A percentile compares a stretch with the other conserved stretches of the same genome.
These are phyloP conservation scores for Bathynomus jamesi DNA, from an alignment of 1,140 invertebrate species.

Conservation along the genomic window DNA sequence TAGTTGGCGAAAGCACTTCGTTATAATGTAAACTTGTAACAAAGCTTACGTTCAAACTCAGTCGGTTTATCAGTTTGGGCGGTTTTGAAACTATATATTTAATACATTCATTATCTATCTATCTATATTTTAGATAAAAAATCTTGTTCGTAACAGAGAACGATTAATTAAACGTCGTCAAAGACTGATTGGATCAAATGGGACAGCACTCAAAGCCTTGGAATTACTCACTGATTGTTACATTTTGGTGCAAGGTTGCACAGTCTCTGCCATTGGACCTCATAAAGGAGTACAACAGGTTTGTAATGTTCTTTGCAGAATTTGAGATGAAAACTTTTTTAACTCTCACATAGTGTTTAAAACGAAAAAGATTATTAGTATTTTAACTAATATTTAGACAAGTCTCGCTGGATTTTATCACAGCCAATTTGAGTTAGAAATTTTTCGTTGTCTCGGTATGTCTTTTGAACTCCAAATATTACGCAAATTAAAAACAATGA, in stretches of 20 bases:
- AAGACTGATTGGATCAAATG: constrained; percentile 90
- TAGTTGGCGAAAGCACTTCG: too few relatives aligned
- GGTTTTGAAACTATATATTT: too few relatives aligned
- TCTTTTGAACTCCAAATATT: constrained; percentile 1
- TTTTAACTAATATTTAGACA: not conserved
- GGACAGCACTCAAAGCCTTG: constrained; percentile 93
- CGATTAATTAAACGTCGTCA: constrained; percentile 94
- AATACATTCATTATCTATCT: too few relatives aligned
- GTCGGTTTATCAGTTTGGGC: too few relatives aligned
- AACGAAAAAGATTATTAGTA: not conserved
- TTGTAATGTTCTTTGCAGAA: constrained; percentile 34
- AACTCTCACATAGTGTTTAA: not conserved
- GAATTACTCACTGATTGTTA: constrained; percentile 97
- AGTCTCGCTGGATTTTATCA: not conserved
- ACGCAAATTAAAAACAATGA: too few relatives aligned
- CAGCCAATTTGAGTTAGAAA: not conserved
- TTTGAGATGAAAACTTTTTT: not conserved
- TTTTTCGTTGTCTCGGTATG: not conserved
- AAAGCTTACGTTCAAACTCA: too few relatives aligned
- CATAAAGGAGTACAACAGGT: constrained; percentile 87
- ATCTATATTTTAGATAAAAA: constrained; percentile 22
- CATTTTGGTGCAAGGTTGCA: constrained; percentile 93
- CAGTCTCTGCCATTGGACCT: constrained; percentile 92
- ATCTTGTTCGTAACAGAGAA: constrained; percentile 79
- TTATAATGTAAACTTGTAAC: too few relatives aligned